Conservation (phyloP, 2,797 vertebrate genomes). For the Sebastiscus tertius region DNA sequence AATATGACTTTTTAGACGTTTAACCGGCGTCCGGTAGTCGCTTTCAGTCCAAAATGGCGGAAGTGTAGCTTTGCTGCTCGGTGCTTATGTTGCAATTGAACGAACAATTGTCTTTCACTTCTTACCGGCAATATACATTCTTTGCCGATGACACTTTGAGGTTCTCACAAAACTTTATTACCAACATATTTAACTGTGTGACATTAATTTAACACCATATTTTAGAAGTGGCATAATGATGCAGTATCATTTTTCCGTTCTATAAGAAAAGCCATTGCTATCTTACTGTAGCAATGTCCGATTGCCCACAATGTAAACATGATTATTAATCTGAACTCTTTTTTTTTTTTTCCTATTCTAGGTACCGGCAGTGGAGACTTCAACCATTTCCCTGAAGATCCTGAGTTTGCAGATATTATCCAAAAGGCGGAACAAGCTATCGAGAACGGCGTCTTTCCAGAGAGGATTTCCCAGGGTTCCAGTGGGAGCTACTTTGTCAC, state of each 20-base stretch:
- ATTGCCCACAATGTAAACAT: background rate
- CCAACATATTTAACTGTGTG: background rate
- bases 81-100: too few species aligned
- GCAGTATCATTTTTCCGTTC: too few species aligned
- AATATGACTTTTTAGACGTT: too few species aligned
- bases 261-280: too few species aligned
- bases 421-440: slow-evolving; percentile 92
- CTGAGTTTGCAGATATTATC: slow-evolving; percentile 92
- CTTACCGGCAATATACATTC: too few species aligned
- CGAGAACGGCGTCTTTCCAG: slow-evolving; percentile 90
- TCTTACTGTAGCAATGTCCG: background rate
- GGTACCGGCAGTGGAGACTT: slow-evolving; percentile 84
- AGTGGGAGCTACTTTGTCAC: slow-evolving; percentile 99
- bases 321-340: background rate
- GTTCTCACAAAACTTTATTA: background rate
- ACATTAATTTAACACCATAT: background rate
- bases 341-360: slow-evolving; percentile 13
- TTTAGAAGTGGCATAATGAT: background rate
- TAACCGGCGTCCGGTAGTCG: too few species aligned
- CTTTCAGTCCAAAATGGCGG: too few species aligned
- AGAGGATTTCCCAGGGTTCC: slow-evolving; percentile 97
- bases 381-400: slow-evolving; percentile 91
- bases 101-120: too few species aligned
- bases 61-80: too few species aligned
- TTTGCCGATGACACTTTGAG: too few species aligned